Evolutionary conservation across 92 coral and sea anemone genomes (phyloP).

Genomic region (Siderastrea radians): DNA sequence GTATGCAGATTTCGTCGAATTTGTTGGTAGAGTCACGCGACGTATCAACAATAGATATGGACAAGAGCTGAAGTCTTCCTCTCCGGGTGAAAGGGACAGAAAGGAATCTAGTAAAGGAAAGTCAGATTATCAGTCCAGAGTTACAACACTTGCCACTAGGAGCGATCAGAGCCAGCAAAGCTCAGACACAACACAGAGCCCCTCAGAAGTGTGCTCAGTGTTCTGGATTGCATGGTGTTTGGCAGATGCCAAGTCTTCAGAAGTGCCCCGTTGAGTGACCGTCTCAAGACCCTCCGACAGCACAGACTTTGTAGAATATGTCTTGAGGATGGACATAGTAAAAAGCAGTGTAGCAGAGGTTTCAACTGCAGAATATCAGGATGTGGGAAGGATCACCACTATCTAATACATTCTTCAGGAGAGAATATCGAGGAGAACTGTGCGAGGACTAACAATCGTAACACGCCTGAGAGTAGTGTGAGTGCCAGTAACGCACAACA

Average conservation of each 20-base stretch:
- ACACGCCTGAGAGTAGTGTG: too few relatives aligned
- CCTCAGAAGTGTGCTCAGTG: slow-evolving; percentile 51
- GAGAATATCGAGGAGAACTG: neutral
- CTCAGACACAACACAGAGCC: neutral
- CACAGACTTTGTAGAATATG: slow-evolving; percentile 71
- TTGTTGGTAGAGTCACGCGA: too few relatives aligned
- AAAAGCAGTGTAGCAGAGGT: slow-evolving; percentile 61
- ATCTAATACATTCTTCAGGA: slow-evolving; percentile 53
- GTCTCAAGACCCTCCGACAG: slow-evolving; percentile 50
- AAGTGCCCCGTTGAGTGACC: slow-evolving; percentile 15
- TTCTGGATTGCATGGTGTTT: slow-evolving; percentile 61
- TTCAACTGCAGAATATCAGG: slow-evolving; percentile 67
- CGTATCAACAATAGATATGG: slow-evolving; percentile 60
- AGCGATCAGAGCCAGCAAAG: slow-evolving; percentile 2
- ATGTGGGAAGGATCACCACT: slow-evolving; percentile 70
- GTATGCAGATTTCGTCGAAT: too few relatives aligned
- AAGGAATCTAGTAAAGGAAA: slow-evolving; percentile 4
- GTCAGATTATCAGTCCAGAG: slow-evolving; percentile 29
- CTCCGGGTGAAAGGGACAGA: neutral
- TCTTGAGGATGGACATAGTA: slow-evolving; percentile 71
- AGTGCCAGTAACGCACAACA: too few relatives aligned
- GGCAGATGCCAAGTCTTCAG: slow-evolving; percentile 61
- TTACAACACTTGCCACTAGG: slow-evolving; percentile 46
- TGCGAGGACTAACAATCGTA: too few relatives aligned
- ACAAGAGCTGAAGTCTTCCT: slow-evolving; percentile 18